These are phyloP conservation scores for Andrena hattorfiana DNA, from an alignment of 2,888 invertebrate genomes.

Conservation along the genomic window DNA sequence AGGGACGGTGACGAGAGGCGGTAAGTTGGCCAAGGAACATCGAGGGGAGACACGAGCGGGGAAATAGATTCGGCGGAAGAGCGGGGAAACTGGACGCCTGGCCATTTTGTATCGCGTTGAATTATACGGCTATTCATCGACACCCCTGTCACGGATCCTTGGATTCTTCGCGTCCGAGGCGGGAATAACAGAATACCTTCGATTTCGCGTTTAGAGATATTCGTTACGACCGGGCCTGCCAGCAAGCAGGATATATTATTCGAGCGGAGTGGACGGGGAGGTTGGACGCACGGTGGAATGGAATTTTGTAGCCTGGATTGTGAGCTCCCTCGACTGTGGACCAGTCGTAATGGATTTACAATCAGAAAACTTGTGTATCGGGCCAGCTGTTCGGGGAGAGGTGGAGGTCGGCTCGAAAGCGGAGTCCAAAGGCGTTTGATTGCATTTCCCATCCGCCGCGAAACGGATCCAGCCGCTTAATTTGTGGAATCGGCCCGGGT, in stretches of 20 bases:
- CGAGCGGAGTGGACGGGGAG: background rate
- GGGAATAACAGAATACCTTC: constrained; percentile 40
- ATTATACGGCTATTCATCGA: constrained; percentile 41
- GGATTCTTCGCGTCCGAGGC: background rate
- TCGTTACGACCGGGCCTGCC: background rate
- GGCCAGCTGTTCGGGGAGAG: background rate
- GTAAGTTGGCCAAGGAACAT: background rate
- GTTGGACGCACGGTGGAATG: background rate
- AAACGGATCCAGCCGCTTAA: constrained; percentile 48
- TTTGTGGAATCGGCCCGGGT: constrained; percentile 41
- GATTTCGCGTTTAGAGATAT: constrained; percentile 45
- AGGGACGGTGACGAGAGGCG: background rate
- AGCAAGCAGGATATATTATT: background rate
- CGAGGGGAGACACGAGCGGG: background rate
- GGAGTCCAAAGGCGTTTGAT: constrained; percentile 23
- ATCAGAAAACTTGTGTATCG: background rate
- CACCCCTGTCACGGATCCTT: constrained; percentile 15
- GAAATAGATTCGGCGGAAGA: background rate
- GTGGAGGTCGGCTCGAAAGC: background rate
- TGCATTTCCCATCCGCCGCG: constrained; percentile 32
- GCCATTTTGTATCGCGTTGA: constrained; percentile 37
- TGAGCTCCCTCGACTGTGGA: no score
- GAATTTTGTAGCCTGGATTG: background rate
- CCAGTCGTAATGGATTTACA: background rate
- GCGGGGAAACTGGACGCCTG: constrained; percentile 11